These are phyloP conservation scores for Lepidocolaptes lacrymiger DNA, from an alignment of 2,797 vertebrate genomes.

Conservation along the genomic window DNA sequence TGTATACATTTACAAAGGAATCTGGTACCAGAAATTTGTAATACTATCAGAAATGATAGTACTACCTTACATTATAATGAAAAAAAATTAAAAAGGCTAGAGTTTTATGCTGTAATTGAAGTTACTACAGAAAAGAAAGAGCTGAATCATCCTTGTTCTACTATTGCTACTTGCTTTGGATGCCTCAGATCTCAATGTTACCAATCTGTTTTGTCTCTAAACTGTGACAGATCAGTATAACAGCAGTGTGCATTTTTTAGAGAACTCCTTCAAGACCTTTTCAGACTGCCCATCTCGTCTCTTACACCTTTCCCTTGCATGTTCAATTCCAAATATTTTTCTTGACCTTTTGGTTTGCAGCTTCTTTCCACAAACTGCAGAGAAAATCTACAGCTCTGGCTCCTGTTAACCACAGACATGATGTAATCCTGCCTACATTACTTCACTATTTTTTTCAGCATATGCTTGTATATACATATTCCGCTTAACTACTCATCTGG, in stretches of 20 bases:
- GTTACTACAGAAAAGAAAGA: background rate
- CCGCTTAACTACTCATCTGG: constrained; percentile 52
- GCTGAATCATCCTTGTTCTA: background rate
- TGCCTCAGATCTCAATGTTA: background rate
- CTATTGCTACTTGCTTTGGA: background rate
- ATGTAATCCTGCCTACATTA: constrained; percentile 41
- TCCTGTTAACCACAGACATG: constrained; percentile 64
- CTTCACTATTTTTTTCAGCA: constrained; percentile 2
- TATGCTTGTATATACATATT: background rate
- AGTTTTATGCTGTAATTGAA: background rate
- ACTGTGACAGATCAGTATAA: background rate
- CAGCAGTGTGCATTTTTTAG: background rate
- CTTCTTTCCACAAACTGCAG: constrained; percentile 25
- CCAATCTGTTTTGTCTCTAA: background rate
- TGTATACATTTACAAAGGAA: background rate
- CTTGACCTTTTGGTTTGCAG: constrained; percentile 31
- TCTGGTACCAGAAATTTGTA: background rate
- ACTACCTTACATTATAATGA: too few species aligned
- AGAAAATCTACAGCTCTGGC: constrained; percentile 23
- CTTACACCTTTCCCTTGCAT: background rate
- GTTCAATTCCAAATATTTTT: constrained; percentile 46
- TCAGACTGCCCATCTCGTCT: background rate
- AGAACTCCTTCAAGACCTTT: background rate
- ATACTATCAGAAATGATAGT: background rate
- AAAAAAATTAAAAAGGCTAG: background rate